Conservation (phyloP, 2,797 vertebrate species). For the Peromyscus attwateri region DNA sequence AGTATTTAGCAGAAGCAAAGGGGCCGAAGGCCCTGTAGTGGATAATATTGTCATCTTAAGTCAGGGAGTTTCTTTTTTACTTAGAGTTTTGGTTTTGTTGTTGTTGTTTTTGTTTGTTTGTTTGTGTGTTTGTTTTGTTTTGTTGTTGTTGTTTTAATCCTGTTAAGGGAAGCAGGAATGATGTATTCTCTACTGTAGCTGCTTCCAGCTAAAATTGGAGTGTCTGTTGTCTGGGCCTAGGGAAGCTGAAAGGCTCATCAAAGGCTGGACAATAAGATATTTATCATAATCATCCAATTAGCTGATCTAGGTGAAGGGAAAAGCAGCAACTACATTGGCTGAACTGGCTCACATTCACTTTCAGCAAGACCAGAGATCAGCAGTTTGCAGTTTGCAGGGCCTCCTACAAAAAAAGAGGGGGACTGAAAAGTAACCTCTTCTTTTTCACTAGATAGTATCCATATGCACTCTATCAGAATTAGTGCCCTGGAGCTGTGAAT, state of each 20-base stretch:
- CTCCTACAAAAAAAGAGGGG: not conserved
- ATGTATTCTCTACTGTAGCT: not conserved
- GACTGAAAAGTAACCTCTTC: too few species aligned
- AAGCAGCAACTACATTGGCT: too few species aligned
- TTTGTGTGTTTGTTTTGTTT: too few species aligned
- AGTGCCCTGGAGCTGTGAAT: not conserved
- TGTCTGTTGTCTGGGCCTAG: not conserved
- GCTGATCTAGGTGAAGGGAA: not conserved
- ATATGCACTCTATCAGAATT: not conserved
- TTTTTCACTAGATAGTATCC: not conserved
- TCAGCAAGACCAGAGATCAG: not conserved
- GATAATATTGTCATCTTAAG: not conserved
- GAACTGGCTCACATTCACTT: not conserved
- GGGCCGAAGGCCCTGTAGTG: not conserved
- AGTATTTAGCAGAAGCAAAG: not conserved
- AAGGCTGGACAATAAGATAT: too few species aligned
- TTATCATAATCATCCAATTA: not conserved
- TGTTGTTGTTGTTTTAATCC: not conserved
- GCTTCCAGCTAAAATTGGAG: not conserved
- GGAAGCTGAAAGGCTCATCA: not conserved
- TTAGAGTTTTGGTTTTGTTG: not conserved
- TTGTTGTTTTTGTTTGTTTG: too few species aligned
- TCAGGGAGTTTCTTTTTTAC: not conserved
- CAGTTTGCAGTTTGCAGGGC: not conserved
- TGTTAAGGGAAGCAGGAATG: not conserved